Conservation (phyloP, 2,113 vertebrate species). For the Oryzias woworae region DNA sequence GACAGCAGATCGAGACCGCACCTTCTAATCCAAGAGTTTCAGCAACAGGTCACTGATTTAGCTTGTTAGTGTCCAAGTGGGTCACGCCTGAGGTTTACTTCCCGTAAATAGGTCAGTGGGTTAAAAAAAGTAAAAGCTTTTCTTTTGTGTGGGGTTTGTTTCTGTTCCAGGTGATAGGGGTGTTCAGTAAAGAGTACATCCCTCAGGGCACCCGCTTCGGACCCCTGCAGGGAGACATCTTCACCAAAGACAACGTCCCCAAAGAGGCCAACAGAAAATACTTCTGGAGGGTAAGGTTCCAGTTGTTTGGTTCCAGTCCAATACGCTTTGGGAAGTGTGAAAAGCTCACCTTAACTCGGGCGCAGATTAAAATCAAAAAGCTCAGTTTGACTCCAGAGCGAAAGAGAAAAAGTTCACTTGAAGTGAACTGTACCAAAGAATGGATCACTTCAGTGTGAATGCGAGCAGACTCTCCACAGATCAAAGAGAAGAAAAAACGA, state of each 20-base stretch:
- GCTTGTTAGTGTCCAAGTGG: slow-evolving; percentile 57
- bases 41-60: slow-evolving; percentile 45
- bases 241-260: slow-evolving; percentile 78
- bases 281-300: slow-evolving; percentile 79
- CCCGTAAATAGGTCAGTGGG: neutral
- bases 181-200: slow-evolving; percentile 81
- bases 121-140: neutral
- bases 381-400: too few species aligned
- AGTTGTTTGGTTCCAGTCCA: too few species aligned
- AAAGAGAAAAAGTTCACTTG: too few species aligned
- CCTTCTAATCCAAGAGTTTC: too few species aligned
- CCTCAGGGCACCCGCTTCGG: slow-evolving; percentile 80
- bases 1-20: neutral
- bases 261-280: slow-evolving; percentile 78
- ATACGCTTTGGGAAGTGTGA: too few species aligned
- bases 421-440: too few species aligned
- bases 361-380: too few species aligned
- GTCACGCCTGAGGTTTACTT: slow-evolving; percentile 36
- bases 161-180: slow-evolving; percentile 74
- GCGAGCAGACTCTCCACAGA: too few species aligned
- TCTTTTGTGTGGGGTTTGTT: neutral
- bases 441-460: too few species aligned
- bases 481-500: too few species aligned
- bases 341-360: too few species aligned
- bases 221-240: slow-evolving; percentile 76